Evolutionary conservation across 2,888 invertebrate species (phyloP), one percentile per base, ranked within the genome.

Genomic region (Odontomyia ornata): DNA sequence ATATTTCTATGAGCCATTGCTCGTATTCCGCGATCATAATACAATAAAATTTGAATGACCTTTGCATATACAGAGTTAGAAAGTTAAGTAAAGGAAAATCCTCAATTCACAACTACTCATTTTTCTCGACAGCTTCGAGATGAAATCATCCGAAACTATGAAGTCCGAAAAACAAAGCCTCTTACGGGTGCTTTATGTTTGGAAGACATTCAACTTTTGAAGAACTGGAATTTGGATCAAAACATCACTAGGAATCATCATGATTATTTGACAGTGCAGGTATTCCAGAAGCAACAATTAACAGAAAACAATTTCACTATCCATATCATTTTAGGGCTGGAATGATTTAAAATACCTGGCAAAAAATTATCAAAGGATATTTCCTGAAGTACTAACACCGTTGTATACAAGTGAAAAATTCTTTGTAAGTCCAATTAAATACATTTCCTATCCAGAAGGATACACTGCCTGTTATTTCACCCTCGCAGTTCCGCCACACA

Each of bases 331-430:
- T 18, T 72, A 89, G 79, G 91, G 90, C 0, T 90, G 90, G 82
- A 89, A 91, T 81, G 92, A 92, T 82, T 86, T 93, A 28, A 90
- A 89, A 82, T 89, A 91, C 76, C 86, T 93, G 1, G 94, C 93
- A 0, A 89, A 91, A 81, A 88, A 92, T 28, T 91, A 92, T 85
- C 91, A 90, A 83, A 88, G 89, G 21, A 89, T 89, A 82, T 93
- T 91, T 83, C 90, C 91, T 0, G 88, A 89, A 0, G 86, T 95
- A 0, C 85, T 95, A 25, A 88, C 88, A 30, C 85, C 81, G 2
- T 88, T 87, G 0, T 89, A 89, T 73, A 88, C 88, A 64, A 85
- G 86, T 30, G 84, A 88, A 76, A 86, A 90, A 77, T 92, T 90
- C 81, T 83, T 89, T 87, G 92, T 91, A 85, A 85, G 84, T 78